phyloP scores from a whole-genome alignment of 2,113 vertebrate species.

The Apeltes quadracus region DNA sequence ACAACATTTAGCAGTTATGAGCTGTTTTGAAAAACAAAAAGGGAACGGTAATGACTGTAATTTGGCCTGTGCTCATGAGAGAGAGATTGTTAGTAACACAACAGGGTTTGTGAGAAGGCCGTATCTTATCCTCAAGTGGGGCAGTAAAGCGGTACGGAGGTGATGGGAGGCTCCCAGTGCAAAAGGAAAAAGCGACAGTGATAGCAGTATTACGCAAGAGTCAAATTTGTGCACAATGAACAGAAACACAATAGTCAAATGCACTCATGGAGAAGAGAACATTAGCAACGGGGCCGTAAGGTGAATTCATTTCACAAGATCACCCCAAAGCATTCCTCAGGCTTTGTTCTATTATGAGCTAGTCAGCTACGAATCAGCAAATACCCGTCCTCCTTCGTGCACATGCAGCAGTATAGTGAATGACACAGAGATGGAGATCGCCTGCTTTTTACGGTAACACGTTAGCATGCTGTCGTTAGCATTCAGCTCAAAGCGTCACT shows the following conservation, averaged over 20 bases:
- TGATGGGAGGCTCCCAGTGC: not conserved
- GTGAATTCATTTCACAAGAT: too few species aligned
- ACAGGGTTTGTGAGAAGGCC: not conserved
- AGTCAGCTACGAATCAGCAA: conserved; percentile 53
- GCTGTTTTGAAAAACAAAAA: not conserved
- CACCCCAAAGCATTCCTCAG: conserved; percentile 32
- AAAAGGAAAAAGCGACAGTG: not conserved
- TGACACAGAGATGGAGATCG: not conserved
- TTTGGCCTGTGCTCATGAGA: not conserved
- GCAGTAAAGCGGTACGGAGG: not conserved
- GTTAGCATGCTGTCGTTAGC: too few species aligned
- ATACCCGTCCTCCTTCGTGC: conserved; percentile 3
- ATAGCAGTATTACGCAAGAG: not conserved
- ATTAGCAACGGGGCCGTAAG: too few species aligned
- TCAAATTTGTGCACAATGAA: not conserved
- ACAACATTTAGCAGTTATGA: not conserved
- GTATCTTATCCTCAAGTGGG: not conserved
- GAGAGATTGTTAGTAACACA: not conserved
- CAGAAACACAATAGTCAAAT: not conserved
- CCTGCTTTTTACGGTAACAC: too few species aligned
- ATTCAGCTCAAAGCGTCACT: too few species aligned
- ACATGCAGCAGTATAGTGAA: not conserved
- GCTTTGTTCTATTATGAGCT: conserved; percentile 49
- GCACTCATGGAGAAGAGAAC: not conserved
- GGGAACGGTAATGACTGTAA: not conserved